Percentiles rank a stretch among this genome's conserved stretches.
phyloP scores from a whole-genome alignment of 2,888 invertebrate species.

The Drosophila prostipennis region DNA sequence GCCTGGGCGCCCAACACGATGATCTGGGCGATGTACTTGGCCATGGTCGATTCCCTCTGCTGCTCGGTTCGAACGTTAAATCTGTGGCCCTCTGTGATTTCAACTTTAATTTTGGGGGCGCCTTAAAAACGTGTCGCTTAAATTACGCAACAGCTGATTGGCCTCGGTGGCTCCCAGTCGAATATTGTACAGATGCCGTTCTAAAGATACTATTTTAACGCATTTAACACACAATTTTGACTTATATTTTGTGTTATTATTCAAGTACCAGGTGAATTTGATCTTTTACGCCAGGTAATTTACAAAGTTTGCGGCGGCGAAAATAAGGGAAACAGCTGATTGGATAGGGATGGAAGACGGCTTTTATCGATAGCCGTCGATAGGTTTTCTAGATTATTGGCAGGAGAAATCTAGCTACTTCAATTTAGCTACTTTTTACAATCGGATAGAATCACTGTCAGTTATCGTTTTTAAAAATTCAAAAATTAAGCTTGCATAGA shows the following conservation, averaged over 20 bases:
- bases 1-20: slow-evolving; percentile 95
- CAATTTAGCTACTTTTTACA: no score
- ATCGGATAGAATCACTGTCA: no score
- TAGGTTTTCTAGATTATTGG: no score
- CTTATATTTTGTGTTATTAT: not conserved
- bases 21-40: slow-evolving; percentile 96
- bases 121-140: slow-evolving; percentile 18
- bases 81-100: slow-evolving; percentile 14
- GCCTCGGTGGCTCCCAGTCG: no score
- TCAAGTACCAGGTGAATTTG: slow-evolving; percentile 5
- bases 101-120: not conserved
- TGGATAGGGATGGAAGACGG: not conserved
- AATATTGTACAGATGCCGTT: not conserved
- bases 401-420: no score
- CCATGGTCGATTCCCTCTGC: slow-evolving; percentile 86
- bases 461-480: no score
- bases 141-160: slow-evolving; percentile 27
- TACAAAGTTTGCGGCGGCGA: slow-evolving; percentile 65
- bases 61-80: slow-evolving; percentile 22
- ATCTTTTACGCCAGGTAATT: slow-evolving; percentile 18
- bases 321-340: slow-evolving; percentile 46
- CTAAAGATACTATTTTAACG: not conserved
- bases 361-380: not conserved
- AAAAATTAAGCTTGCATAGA: no score
- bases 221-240: not conserved